Conservation (phyloP, 2,113 vertebrate genomes). For the Catagonus wagneri region DNA sequence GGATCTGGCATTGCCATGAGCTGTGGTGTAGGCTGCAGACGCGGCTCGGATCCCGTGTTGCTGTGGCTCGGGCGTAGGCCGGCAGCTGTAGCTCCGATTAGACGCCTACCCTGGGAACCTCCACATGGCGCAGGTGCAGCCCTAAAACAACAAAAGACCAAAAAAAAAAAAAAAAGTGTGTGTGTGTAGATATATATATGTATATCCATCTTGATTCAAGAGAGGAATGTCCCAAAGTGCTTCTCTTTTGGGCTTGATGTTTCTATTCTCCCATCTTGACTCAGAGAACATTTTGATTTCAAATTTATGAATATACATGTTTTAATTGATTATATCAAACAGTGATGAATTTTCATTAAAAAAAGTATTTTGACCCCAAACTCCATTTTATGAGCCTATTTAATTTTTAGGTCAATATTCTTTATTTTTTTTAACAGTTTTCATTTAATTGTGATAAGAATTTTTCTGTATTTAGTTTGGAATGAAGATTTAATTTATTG, state of each 20-base stretch:
- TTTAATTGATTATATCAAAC: slow-evolving; percentile 42
- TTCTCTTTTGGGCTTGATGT: neutral
- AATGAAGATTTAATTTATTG: neutral
- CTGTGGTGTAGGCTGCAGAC: no score
- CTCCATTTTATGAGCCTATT: neutral
- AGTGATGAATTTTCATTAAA: neutral
- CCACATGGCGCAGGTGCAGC: no score
- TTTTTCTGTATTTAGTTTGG: neutral
- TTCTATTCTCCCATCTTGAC: slow-evolving; percentile 42
- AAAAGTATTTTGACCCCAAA: neutral
- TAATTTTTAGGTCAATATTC: neutral
- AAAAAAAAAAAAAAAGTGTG: no score
- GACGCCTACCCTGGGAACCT: no score
- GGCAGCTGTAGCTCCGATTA: no score
- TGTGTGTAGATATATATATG: no score
- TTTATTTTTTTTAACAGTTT: slow-evolving; percentile 16
- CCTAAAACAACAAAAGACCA: no score
- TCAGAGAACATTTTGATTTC: neutral
- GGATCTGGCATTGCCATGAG: no score
- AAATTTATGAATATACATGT: neutral
- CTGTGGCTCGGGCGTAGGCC: no score
- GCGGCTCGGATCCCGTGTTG: no score
- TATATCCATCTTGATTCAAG: neutral
- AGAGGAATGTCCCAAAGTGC: neutral
- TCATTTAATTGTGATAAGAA: neutral